Percentiles rank a stretch among this genome's conserved stretches.
These are phyloP conservation scores for Drosophila hawaiiensis DNA, from an alignment of 2,888 invertebrate genomes.

Conservation along the genomic window DNA sequence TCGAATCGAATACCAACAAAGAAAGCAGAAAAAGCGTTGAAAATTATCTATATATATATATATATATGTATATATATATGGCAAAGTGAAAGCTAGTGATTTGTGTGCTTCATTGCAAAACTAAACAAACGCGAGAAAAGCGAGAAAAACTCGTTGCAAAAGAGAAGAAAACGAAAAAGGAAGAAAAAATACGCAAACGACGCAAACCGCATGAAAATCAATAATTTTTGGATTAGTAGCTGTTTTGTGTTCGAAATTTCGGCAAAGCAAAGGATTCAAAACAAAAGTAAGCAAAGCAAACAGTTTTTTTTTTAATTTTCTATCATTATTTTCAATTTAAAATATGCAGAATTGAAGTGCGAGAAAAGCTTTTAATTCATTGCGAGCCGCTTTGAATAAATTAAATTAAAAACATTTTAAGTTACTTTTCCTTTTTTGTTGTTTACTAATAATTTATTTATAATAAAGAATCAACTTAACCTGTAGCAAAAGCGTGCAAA, in stretches of 20 bases:
- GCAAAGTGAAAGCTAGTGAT: slow-evolving; percentile 38
- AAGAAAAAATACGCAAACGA: slow-evolving; percentile 10
- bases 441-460: background rate
- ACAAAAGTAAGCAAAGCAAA: slow-evolving; percentile 62
- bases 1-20: slow-evolving; percentile 12
- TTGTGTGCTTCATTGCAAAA: slow-evolving; percentile 35
- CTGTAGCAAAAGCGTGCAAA: slow-evolving; percentile 45
- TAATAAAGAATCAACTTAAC: slow-evolving; percentile 8
- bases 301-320: background rate
- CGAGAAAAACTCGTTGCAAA: slow-evolving; percentile 33
- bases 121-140: slow-evolving; percentile 52
- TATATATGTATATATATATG: slow-evolving; percentile 12
- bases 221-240: slow-evolving; percentile 83
- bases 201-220: slow-evolving; percentile 73
- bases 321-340: background rate
- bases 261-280: slow-evolving; percentile 42
- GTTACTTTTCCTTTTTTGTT: background rate
- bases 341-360: background rate
- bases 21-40: slow-evolving; percentile 12
- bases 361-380: background rate
- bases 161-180: background rate
- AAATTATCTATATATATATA: background rate
- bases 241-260: slow-evolving; percentile 55
- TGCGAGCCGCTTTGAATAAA: background rate
- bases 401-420: background rate